These are phyloP conservation scores for Pantherophis guttatus DNA, from an alignment of 2,113 vertebrate species.

Conservation along the genomic window DNA sequence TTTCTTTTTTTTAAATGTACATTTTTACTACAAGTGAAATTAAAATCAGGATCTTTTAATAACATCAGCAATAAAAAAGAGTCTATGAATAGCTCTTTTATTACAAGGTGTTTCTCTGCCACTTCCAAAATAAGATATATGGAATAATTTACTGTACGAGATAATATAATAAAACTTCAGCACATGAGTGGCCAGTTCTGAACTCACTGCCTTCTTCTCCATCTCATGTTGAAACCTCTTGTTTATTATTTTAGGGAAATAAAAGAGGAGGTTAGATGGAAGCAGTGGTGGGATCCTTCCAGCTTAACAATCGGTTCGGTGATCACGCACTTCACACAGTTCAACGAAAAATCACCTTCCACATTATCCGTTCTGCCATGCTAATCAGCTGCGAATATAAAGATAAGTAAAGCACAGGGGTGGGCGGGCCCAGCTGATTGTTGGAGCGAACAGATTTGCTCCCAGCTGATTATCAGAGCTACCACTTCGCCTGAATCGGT, in stretches of 20 bases:
- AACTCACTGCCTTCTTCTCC: background rate
- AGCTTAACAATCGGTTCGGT: no score
- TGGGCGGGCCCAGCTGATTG: no score
- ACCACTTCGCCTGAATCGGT: no score
- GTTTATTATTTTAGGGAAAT: background rate
- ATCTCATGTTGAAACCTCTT: background rate
- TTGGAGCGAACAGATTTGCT: no score
- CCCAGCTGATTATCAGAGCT: no score
- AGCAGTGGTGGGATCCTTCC: background rate
- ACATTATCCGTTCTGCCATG: no score
- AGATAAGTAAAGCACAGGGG: no score
- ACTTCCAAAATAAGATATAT: constrained; percentile 12
- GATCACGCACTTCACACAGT: no score
- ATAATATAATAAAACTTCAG: background rate
- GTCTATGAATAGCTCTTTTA: background rate
- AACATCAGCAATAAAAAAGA: background rate
- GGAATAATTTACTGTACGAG: background rate
- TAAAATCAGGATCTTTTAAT: background rate
- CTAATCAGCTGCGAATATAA: no score
- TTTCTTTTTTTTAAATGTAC: constrained; percentile 8
- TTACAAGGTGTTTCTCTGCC: background rate
- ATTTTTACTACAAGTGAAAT: background rate
- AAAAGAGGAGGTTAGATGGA: background rate
- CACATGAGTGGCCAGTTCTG: background rate
- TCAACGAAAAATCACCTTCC: no score